phyloP scores from a whole-genome alignment of 2,113 vertebrate genomes.

The Isurus oxyrinchus region DNA sequence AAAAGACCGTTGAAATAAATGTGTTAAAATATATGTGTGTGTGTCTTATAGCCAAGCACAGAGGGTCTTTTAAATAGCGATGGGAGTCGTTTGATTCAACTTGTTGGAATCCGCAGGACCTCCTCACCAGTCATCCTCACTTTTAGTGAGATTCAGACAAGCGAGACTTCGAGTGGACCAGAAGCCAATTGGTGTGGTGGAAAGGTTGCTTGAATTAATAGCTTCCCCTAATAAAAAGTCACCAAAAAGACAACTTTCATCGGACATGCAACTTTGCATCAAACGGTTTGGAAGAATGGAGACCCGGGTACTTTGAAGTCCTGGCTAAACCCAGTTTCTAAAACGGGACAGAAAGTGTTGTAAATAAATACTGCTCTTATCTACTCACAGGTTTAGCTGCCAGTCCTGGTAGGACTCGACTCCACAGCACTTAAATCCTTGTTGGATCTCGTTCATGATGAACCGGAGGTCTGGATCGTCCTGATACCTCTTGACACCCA shows the following conservation, averaged over 20 bases:
- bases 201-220: not conserved
- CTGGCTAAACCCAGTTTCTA: not conserved
- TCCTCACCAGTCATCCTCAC: not conserved
- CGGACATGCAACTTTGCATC: not conserved
- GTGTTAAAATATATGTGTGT: not conserved
- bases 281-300: not conserved
- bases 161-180: not conserved
- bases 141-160: not conserved
- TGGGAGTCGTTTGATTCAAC: not conserved
- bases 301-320: not conserved
- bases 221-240: not conserved
- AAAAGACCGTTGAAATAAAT: not conserved
- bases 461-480: conserved; percentile 78
- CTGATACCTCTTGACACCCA: conserved; percentile 72
- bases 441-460: conserved; percentile 79
- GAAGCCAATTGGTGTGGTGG: not conserved
- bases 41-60: not conserved
- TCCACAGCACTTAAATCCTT: conserved; percentile 76
- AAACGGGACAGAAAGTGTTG: not conserved
- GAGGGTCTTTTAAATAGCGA: not conserved
- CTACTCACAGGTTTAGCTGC: conserved; percentile 78
- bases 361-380: not conserved
- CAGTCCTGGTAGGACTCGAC: conserved; percentile 76
- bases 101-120: not conserved
- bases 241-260: not conserved